These are phyloP conservation scores for Callorhinus ursinus DNA, from an alignment of 2,113 vertebrate species.

Conservation along the genomic window DNA sequence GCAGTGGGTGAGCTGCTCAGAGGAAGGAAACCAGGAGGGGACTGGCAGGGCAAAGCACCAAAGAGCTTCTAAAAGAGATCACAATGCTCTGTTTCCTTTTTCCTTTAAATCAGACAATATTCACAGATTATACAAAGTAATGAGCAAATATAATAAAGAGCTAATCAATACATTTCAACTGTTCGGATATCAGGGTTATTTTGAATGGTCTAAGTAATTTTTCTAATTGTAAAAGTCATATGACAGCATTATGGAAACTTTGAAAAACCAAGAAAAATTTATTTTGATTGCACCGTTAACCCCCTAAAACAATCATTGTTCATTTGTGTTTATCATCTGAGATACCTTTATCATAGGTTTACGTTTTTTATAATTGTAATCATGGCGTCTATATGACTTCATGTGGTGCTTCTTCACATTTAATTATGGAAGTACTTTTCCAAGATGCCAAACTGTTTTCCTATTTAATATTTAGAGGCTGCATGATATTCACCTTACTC, in stretches of 20 bases:
- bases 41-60: rapidly evolving
- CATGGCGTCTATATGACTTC: neutral
- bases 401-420: neutral
- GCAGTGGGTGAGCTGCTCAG: neutral
- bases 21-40: neutral
- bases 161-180: neutral
- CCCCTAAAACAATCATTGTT: neutral
- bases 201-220: neutral
- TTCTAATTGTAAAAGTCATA: neutral
- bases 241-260: neutral
- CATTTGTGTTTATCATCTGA: constrained; percentile 18
- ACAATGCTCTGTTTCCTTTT: neutral
- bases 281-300: neutral
- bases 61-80: neutral
- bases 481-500: neutral
- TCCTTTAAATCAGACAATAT: neutral
- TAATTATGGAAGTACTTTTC: constrained; percentile 50
- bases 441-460: constrained; percentile 22
- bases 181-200: neutral
- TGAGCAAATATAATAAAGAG: neutral
- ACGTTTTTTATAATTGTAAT: constrained; percentile 36
- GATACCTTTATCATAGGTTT: constrained; percentile 6
- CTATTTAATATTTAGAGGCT: constrained; percentile 46
- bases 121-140: neutral
- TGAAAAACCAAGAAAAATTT: neutral